Base-by-base conservation (phyloP, 53 echinoderm and acorn worm genomes). In the Echinometra lucunter region DNA sequence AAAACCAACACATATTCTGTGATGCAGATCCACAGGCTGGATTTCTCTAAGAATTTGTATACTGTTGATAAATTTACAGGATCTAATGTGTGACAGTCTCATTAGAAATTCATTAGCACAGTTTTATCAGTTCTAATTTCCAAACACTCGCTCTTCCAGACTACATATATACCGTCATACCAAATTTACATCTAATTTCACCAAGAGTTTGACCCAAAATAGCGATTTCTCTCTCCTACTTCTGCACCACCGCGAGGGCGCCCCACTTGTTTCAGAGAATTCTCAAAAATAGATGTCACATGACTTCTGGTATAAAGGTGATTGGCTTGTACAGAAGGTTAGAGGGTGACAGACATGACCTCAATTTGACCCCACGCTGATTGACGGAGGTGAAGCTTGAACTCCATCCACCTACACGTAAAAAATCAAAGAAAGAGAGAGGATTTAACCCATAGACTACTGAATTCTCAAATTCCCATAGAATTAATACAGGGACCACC, bases 361-460 rank as follows among this genome's bases (percentile, higher is more conserved):
- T 94, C 94, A 94, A 63, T 83, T 83, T 83, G 93, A 93, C 93
- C 93, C 93, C 38, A 94, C 94, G 32, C 94, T 94, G 94, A 94
- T 94, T 18, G 92, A 74, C 6, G 94, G 94, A 13, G 94, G 94
- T 12, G 93, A 60, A 27, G 93, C 27, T 57, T 93, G 93, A 1
- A 92, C 93, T 15, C 55, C 80, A 34, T 92, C 93, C 12, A 92
- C 93, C 93, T 63, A 63, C 4, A 63, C 8, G 53, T 13, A 53
- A 0, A 53, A 53, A 53, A 13, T 53, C 8, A 9, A 53, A 1
- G 13, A 53, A 53, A 11, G 13, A 53, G 13, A 53, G 9, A 53
- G 9, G 53, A 11, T 53, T 49, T 2, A 53, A 53, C 53, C n/a
- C n/a, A n/a, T n/a, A n/a, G n/a, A n/a, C n/a, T n/a, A n/a, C n/a